These are phyloP conservation scores for Cassiopea andromeda DNA, from an alignment of 30 jellyfish, hydroid and myxozoan species.

Conservation along the genomic window DNA sequence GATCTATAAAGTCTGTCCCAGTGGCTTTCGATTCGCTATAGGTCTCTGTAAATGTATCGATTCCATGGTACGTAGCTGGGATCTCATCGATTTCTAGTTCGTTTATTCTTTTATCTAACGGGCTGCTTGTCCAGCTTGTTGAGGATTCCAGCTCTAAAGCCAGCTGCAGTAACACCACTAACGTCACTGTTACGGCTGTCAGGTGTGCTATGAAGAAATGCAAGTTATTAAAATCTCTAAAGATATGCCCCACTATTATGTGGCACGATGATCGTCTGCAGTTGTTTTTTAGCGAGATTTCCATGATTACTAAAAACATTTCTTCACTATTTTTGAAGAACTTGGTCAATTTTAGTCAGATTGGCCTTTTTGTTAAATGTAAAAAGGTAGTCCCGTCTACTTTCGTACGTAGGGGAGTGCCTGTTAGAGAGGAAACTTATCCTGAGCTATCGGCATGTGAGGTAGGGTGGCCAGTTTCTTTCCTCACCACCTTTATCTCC, in stretches of 20 bases:
- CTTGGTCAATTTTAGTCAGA: too few relatives aligned
- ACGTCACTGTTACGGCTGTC: background rate
- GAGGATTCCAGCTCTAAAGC: constrained; percentile 34
- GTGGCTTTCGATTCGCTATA: constrained; percentile 78
- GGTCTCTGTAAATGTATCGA: constrained; percentile 77
- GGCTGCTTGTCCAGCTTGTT: constrained; percentile 66
- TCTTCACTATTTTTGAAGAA: too few relatives aligned
- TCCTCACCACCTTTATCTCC: too few relatives aligned
- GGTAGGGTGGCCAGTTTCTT: too few relatives aligned
- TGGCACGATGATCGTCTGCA: background rate
- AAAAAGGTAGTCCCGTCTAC: too few relatives aligned
- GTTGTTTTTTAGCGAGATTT: background rate
- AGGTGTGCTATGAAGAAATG: background rate
- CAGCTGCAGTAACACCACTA: constrained; percentile 14
- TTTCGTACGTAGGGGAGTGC: too few relatives aligned
- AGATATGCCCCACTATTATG: background rate
- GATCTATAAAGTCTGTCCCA: constrained; percentile 90
- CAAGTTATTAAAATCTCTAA: background rate
- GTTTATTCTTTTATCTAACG: background rate
- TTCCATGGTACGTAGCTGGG: constrained; percentile 91
- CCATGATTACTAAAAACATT: too few relatives aligned
- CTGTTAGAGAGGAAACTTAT: too few relatives aligned
- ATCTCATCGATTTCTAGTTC: constrained; percentile 75
- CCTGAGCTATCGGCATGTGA: too few relatives aligned
- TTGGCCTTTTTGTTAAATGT: too few relatives aligned